phyloP scores from a whole-genome alignment of 2,888 invertebrate species.

The Lasioglossum villosulum region DNA sequence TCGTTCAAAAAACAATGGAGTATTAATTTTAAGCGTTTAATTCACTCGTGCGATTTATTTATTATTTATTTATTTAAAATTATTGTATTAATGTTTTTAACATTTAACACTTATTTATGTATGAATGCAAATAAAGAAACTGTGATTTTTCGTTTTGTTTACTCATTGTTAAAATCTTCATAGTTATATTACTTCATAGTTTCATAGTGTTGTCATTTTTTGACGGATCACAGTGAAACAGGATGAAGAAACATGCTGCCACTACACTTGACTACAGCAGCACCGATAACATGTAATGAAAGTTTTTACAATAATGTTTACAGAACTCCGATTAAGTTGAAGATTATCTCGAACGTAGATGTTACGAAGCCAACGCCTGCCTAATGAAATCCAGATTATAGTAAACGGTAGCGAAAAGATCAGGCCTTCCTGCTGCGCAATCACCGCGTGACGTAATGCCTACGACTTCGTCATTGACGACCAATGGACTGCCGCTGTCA shows the following conservation, averaged over 20 bases:
- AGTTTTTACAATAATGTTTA: background rate
- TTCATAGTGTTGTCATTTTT: background rate
- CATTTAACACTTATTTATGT: background rate
- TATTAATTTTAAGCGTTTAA: background rate
- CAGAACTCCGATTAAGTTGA: background rate
- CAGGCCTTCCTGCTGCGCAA: slow-evolving; percentile 24
- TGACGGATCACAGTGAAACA: background rate
- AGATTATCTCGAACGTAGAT: background rate
- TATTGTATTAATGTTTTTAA: background rate
- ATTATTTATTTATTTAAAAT: background rate
- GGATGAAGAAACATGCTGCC: background rate
- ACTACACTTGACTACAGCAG: background rate
- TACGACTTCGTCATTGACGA: slow-evolving; percentile 9
- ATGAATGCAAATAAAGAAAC: background rate
- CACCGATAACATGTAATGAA: background rate
- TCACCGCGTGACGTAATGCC: slow-evolving; percentile 24
- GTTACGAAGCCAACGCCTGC: background rate
- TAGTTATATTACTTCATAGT: background rate
- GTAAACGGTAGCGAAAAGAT: slow-evolving; percentile 12
- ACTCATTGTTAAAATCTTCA: background rate
- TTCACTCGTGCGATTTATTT: background rate
- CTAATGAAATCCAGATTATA: background rate
- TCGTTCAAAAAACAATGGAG: background rate
- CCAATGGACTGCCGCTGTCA: slow-evolving; percentile 37
- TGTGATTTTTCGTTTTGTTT: background rate